These are phyloP conservation scores for Oxyruncus cristatus DNA, from an alignment of 2,113 vertebrate species.

Conservation along the genomic window DNA sequence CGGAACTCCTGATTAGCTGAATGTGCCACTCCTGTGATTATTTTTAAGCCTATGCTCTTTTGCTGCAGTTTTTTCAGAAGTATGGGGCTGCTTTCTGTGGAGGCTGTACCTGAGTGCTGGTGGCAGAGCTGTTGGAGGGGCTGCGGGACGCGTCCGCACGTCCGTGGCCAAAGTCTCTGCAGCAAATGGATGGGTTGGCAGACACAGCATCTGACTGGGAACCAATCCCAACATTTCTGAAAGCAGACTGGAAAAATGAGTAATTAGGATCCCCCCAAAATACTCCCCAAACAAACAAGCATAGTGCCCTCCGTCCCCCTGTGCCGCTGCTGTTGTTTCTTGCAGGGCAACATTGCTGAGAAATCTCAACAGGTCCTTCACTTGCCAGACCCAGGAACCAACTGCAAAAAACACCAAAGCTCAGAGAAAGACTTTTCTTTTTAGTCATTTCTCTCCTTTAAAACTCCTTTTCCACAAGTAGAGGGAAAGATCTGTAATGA, in stretches of 20 bases:
- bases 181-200: neutral
- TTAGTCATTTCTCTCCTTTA: neutral
- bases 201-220: neutral
- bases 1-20: slow-evolving; percentile 23
- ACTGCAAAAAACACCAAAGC: neutral
- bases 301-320: rapidly evolving
- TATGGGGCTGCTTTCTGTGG: neutral
- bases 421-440: neutral
- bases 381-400: neutral
- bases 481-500: neutral
- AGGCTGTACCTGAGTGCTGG: neutral
- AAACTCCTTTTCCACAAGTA: neutral
- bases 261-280: neutral
- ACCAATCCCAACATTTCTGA: neutral
- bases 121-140: neutral
- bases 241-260: neutral
- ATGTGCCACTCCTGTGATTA: neutral
- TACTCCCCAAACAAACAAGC: neutral
- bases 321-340: neutral
- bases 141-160: rapidly evolving
- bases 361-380: rapidly evolving
- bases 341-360: neutral
- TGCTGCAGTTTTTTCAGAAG: neutral
- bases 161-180: neutral
- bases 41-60: neutral